phyloP scores from a whole-genome alignment of 1,140 invertebrate species.

The Drosophila truncata region DNA sequence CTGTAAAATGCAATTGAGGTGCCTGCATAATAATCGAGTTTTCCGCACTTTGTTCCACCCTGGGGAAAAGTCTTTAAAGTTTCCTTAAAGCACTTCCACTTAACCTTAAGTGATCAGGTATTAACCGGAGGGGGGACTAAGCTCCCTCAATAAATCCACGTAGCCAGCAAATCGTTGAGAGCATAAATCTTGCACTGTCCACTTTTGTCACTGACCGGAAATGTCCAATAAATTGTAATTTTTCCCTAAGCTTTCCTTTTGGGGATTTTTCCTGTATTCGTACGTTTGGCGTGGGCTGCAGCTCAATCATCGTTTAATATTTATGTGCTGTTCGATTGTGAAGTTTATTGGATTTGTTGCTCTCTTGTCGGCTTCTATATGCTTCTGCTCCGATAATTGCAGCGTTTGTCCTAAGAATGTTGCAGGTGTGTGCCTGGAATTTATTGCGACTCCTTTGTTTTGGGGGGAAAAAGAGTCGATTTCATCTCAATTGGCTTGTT shows the following conservation, averaged over 20 bases:
- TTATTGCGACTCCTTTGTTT: slow-evolving; percentile 53
- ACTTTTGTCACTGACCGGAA: slow-evolving; percentile 75
- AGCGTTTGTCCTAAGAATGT: slow-evolving; percentile 44
- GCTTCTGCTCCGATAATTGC: slow-evolving; percentile 69
- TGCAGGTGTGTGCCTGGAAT: slow-evolving; percentile 75
- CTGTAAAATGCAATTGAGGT: slow-evolving; percentile 80
- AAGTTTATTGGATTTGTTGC: slow-evolving; percentile 82
- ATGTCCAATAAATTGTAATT: slow-evolving; percentile 84
- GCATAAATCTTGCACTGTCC: slow-evolving; percentile 79
- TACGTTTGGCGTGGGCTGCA: slow-evolving; percentile 49
- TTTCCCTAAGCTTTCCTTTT: slow-evolving; percentile 71
- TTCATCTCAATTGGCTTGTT: slow-evolving; percentile 75
- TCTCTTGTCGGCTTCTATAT: slow-evolving; percentile 45
- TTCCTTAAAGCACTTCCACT: slow-evolving; percentile 45
- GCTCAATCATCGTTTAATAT: slow-evolving; percentile 84
- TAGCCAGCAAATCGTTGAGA: slow-evolving; percentile 57
- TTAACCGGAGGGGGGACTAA: slow-evolving; percentile 37
- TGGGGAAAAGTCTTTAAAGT: slow-evolving; percentile 13
- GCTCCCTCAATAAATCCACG: slow-evolving; percentile 53
- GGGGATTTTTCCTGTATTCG: slow-evolving; percentile 5
- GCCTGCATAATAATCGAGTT: slow-evolving; percentile 77
- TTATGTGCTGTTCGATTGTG: slow-evolving; percentile 80
- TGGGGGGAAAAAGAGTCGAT: slow-evolving; percentile 54
- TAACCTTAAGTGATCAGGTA: slow-evolving; percentile 71
- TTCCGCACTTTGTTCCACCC: slow-evolving; percentile 1